phyloP scores from a whole-genome alignment of 2,888 invertebrate genomes.

The Shargacucullia verbasci region DNA sequence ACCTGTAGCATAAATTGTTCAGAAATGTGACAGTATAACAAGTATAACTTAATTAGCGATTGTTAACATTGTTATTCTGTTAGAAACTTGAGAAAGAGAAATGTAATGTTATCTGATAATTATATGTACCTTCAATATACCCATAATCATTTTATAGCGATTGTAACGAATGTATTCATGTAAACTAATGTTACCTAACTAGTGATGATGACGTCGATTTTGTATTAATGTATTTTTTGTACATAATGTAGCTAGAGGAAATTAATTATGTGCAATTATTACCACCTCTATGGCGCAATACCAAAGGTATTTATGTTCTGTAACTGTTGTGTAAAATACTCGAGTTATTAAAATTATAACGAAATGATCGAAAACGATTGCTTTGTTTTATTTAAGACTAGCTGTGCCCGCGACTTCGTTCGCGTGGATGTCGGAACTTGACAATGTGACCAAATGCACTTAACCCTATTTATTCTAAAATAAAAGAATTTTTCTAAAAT shows the following conservation, averaged over 20 bases:
- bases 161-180: conserved; percentile 57
- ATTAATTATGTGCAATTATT: conserved; percentile 86
- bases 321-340: conserved; percentile 87
- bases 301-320: conserved; percentile 87
- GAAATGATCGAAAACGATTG: conserved; percentile 56
- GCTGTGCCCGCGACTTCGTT: too few relatives aligned
- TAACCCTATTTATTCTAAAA: too few relatives aligned
- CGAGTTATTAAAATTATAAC: conserved; percentile 81
- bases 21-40: conserved; percentile 11
- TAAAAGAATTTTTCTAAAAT: too few relatives aligned
- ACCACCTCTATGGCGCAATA: conserved; percentile 82
- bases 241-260: conserved; percentile 84
- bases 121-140: conserved; percentile 45
- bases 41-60: not conserved
- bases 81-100: conserved; percentile 6
- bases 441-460: too few relatives aligned
- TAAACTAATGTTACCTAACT: conserved; percentile 75
- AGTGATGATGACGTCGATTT: conserved; percentile 72
- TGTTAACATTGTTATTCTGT: not conserved
- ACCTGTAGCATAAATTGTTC: conserved; percentile 16
- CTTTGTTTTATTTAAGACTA: conserved; percentile 38
- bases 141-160: conserved; percentile 60
- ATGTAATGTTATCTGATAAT: conserved; percentile 25
- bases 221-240: conserved; percentile 85
- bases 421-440: too few relatives aligned